Base-by-base conservation (phyloP, 1,140 invertebrate genomes). In the Heliconius hermathena region DNA sequence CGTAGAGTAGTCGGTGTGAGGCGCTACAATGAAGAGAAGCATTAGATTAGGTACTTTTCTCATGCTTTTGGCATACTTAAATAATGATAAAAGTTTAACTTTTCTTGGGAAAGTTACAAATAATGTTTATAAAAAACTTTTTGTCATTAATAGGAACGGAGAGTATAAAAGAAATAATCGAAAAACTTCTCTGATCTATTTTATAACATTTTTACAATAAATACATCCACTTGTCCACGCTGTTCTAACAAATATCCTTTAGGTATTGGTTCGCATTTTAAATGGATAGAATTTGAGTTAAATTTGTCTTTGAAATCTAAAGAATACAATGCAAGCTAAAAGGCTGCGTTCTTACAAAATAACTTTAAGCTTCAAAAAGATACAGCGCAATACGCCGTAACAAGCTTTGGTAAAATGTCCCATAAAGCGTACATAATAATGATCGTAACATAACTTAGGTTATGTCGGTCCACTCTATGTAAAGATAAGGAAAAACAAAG, bases 391-490 rank as follows among this genome's bases (percentile, higher is more conserved):
- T 77, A 77, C 70, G 70, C 70, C 60, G 76, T 83, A 81, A 83
- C 79, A 81, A 83, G 76, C 73, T 81, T 83, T 81, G 79, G 78
- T 74, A 81, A 54, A 77, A 72, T 71, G 76, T 80, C 79, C 78
- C 83, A 82, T 82, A 84, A 81, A 83, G 79, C 78, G 74, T 73
- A 81, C 79, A 79, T 82, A 83, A 82, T 81, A 82, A 84, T 82
- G 81, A 81, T 82, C 78, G 73, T 83, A 87, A 84, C 83, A 78
- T 76, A 52, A 74, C 81, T 71, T 78, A 78, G 81, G 71, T 72
- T 72, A 41, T 72, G 29, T 41, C 36, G 71, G 60, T 66, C 60
- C 60, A 29, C 60, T 66, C 60, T 66, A 66, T 66, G 26, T 66
- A 66, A 26, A 66, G 60, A 66, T 66, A 66, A 66, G 75, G 79